A percentile compares a stretch with the other conserved stretches of the same genome.
Conservation (phyloP, 2,113 vertebrate species). For the Centropristis striata region DNA sequence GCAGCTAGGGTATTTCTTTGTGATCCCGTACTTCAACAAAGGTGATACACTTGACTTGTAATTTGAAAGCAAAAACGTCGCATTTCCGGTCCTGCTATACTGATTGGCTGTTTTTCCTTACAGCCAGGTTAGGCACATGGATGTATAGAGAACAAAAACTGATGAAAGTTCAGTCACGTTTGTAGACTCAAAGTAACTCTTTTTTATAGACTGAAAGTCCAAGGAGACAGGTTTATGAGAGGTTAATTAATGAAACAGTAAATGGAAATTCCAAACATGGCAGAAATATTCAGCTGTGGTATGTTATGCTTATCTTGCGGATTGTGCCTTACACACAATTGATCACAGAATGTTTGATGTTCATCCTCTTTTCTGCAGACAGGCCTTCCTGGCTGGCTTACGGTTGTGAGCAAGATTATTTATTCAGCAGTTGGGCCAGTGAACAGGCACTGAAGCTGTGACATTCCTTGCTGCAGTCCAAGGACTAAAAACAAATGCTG, state of each 20-base stretch:
- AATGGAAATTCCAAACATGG: background rate
- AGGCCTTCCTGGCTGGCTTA: background rate
- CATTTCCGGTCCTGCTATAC: constrained; percentile 22
- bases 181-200: background rate
- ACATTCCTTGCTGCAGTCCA: background rate
- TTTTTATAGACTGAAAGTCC: background rate
- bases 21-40: fast-evolving
- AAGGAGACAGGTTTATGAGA: background rate
- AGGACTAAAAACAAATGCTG: background rate
- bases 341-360: background rate
- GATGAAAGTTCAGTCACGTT: background rate
- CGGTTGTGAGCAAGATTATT: background rate
- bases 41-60: background rate
- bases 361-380: background rate
- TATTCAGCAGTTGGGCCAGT: no score
- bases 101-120: fast-evolving
- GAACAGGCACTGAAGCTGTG: background rate
- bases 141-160: no score
- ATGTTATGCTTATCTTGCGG: background rate
- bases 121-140: no score
- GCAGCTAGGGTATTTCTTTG: fast-evolving
- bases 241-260: background rate
- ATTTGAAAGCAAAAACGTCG: background rate
- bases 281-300: background rate
- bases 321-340: background rate